phyloP scores from a whole-genome alignment of 2,797 vertebrate species.

The Gymnocypris eckloni region DNA sequence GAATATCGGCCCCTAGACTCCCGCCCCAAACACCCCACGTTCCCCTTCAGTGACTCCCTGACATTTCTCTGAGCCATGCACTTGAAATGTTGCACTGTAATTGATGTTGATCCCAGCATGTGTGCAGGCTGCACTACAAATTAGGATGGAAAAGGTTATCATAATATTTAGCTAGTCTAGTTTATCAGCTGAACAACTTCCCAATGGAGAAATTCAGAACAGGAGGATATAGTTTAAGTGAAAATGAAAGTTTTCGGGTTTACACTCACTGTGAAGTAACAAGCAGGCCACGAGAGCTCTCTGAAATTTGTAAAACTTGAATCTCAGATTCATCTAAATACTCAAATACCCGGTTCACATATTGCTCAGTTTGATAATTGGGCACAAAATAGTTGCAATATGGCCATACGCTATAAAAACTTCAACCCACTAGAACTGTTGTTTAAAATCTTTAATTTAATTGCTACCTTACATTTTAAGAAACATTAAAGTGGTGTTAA shows the following conservation, averaged over 20 bases:
- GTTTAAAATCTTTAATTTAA: background rate
- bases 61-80: constrained; percentile 84
- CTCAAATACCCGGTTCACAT: background rate
- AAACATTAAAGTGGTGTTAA: background rate
- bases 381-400: background rate
- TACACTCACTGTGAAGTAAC: constrained; percentile 24
- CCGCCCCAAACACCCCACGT: constrained; percentile 71
- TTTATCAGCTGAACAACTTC: constrained; percentile 81
- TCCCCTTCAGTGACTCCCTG: constrained; percentile 79
- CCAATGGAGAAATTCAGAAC: constrained; percentile 76
- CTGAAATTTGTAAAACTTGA: constrained; percentile 41
- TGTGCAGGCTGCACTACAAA: constrained; percentile 86
- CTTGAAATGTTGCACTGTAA: constrained; percentile 89
- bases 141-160: constrained; percentile 92
- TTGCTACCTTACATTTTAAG: constrained; percentile 8
- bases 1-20: constrained; percentile 59
- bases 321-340: constrained; percentile 27
- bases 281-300: constrained; percentile 15
- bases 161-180: constrained; percentile 89
- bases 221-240: constrained; percentile 72
- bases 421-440: background rate
- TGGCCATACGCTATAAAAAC: background rate
- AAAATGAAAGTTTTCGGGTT: constrained; percentile 65
- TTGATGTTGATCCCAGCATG: constrained; percentile 87
- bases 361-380: constrained; percentile 12